phyloP scores from a whole-genome alignment of 2,113 vertebrate genomes.

The Bujurquina vittata region DNA sequence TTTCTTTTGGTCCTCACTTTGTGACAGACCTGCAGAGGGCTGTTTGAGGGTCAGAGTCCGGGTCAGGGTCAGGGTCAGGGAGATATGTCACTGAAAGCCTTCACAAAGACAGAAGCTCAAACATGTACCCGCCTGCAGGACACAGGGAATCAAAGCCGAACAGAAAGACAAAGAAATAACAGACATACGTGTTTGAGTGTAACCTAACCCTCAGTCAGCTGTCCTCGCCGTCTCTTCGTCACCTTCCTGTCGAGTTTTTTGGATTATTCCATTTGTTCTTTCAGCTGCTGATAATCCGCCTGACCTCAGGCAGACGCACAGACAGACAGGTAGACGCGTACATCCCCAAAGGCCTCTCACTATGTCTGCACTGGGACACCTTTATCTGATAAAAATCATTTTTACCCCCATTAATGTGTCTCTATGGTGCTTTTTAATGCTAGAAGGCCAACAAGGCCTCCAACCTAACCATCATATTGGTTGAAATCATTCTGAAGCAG shows the following conservation, averaged over 20 bases:
- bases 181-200: neutral
- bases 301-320: constrained; percentile 7
- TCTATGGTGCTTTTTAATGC: no score
- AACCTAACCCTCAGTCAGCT: constrained; percentile 45
- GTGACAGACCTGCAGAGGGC: neutral
- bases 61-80: neutral
- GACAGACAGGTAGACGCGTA: neutral
- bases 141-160: neutral
- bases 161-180: neutral
- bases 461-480: no score
- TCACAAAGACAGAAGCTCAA: neutral
- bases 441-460: no score
- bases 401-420: no score
- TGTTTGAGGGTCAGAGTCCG: neutral
- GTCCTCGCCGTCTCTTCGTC: constrained; percentile 22
- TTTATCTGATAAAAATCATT: neutral
- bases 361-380: neutral
- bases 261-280: constrained; percentile 71
- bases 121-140: neutral
- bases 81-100: neutral
- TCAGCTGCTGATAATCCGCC: constrained; percentile 55
- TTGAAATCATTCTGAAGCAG: neutral
- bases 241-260: constrained; percentile 49
- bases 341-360: neutral
- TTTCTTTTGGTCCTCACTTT: neutral